Base-by-base conservation (phyloP, 2,888 invertebrate genomes). In the Stenurella melanura region DNA sequence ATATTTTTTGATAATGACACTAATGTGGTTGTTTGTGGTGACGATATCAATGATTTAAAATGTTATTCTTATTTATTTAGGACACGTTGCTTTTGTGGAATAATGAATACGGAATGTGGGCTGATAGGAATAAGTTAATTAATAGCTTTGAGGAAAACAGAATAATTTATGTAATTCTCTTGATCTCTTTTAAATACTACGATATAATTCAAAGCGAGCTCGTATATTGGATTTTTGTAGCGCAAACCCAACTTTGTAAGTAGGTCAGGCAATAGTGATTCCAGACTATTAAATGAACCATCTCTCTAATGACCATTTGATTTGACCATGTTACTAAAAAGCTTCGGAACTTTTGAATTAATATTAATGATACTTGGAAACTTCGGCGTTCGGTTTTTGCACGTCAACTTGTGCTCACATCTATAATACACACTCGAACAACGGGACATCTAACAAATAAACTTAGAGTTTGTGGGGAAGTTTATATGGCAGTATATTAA, bases 281-380 rank as follows among this genome's bases (percentile, higher is more conserved):
- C 19, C 9, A 12, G 19, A 18, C 21, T 58, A 58, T 58, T 58
- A 58, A 58, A 58, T 58, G 10, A 19, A 58, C 7, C 58, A 12
- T 19, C 58, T 58, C 19, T 21, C 58, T 58, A 58, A 58, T 58
- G 58, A 58, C 58, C 58, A 58, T 19, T 19, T 58, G 19, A 67
- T 54, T 67, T n/a, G 21, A 26, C 50, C 54, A 54, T 50, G 67
- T 67, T 26, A n/a, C 21, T 54, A 21, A 38, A 67, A 67, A 67
- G 26, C 26, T 21, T 56, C 21, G 26, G 15, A 54, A 54, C 15
- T 67, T 54, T 21, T n/a, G 67, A 67, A 67, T 67, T 50, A 67
- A 67, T 54, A 67, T 50, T 67, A 67, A 67, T 54, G 67, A n/a
- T n/a, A n/a, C 67, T 67, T 67, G 50, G 67, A 30, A 67, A 66